phyloP scores from a whole-genome alignment of 2,888 invertebrate species.

The Acrobasis repandana region DNA sequence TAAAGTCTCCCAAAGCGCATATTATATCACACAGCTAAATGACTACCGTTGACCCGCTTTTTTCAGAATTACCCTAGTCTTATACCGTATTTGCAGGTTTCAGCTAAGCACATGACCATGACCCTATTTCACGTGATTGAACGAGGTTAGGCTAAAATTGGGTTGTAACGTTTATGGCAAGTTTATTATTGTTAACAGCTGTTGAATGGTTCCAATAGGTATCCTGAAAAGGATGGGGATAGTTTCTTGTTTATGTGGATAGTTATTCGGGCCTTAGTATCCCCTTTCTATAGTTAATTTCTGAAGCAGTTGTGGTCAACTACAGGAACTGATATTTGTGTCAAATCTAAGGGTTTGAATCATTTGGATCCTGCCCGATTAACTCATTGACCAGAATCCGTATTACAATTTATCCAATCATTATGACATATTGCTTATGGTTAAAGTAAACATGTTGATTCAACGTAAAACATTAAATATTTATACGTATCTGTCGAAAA shows the following conservation, averaged over 20 bases:
- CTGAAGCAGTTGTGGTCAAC: not conserved
- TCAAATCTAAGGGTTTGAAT: too few relatives aligned
- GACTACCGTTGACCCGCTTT: not conserved
- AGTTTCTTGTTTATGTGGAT: not conserved
- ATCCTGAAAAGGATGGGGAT: not conserved
- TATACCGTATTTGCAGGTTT: not conserved
- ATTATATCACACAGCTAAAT: not conserved
- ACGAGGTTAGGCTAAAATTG: not conserved
- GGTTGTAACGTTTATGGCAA: not conserved
- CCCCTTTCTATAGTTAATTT: not conserved
- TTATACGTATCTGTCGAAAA: too few relatives aligned
- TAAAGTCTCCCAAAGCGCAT: not conserved
- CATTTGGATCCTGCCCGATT: too few relatives aligned
- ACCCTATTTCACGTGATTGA: not conserved
- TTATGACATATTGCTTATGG: too few relatives aligned
- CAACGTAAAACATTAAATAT: too few relatives aligned
- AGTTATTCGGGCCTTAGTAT: not conserved
- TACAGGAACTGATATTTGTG: too few relatives aligned
- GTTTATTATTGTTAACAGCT: slow-evolving; percentile 1
- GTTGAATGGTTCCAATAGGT: not conserved
- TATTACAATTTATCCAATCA: too few relatives aligned
- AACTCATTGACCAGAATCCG: too few relatives aligned
- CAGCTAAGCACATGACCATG: not conserved
- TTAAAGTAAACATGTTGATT: too few relatives aligned
- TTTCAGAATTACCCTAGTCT: not conserved